phyloP scores from a whole-genome alignment of 2,113 vertebrate species.

The Lasiurus cinereus region DNA sequence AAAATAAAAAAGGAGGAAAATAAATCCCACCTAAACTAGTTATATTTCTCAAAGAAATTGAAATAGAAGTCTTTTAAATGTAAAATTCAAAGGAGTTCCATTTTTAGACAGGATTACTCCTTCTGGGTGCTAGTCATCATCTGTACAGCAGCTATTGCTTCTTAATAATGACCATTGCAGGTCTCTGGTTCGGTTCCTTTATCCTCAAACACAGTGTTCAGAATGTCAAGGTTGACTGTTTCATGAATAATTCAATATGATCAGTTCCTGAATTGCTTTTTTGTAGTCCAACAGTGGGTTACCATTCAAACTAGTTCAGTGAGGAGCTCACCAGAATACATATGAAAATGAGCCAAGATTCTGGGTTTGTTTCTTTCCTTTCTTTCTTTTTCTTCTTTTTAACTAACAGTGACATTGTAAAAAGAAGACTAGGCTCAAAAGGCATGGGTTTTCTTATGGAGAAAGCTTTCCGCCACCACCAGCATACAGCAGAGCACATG shows the following conservation, averaged over 20 bases:
- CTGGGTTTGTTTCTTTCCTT: not conserved
- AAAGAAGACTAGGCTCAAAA: not conserved
- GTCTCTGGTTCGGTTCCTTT: conserved; percentile 62
- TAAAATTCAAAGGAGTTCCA: conserved; percentile 73
- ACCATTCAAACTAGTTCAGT: conserved; percentile 55
- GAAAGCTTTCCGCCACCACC: conserved; percentile 49
- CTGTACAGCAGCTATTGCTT: conserved; percentile 73
- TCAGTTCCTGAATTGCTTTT: conserved; percentile 59
- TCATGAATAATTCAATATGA: conserved; percentile 79
- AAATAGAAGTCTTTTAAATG: conserved; percentile 68
- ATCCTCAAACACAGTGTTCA: conserved; percentile 68
- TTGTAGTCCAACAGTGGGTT: not conserved
- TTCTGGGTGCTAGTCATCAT: conserved; percentile 74
- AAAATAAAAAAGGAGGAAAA: conserved; percentile 67
- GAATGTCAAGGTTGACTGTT: conserved; percentile 75
- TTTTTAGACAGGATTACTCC: conserved; percentile 72
- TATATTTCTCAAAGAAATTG: conserved; percentile 68
- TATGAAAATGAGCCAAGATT: conserved; percentile 52
- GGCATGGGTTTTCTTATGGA: conserved; percentile 39
- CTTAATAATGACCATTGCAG: conserved; percentile 73
- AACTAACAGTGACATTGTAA: not conserved
- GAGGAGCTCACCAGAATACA: conserved; percentile 36
- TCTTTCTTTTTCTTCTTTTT: not conserved
- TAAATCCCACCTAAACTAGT: conserved; percentile 54
- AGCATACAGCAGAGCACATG: not conserved